phyloP scores from a whole-genome alignment of 2,113 vertebrate genomes.

The Zosterops japonicus region DNA sequence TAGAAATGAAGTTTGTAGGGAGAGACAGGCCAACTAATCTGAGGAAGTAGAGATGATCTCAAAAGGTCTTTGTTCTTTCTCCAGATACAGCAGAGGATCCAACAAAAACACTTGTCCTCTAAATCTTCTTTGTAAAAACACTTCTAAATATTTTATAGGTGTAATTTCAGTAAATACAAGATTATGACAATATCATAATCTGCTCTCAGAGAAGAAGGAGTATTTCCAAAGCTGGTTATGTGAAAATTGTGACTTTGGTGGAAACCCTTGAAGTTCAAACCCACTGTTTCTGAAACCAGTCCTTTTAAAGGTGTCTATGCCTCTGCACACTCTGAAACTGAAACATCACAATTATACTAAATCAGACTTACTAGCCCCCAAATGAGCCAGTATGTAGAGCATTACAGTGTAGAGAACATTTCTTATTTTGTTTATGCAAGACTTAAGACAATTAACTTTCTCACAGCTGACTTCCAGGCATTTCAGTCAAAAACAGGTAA shows the following conservation, averaged over 20 bases:
- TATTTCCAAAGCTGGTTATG: neutral
- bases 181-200: neutral
- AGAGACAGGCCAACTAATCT: neutral
- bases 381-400: neutral
- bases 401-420: neutral
- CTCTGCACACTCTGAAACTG: neutral
- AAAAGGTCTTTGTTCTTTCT: neutral
- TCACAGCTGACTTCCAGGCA: neutral
- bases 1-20: neutral
- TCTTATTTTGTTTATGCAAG: neutral
- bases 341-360: neutral
- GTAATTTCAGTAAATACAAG: neutral
- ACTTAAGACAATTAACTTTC: neutral
- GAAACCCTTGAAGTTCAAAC: neutral
- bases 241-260: neutral
- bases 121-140: neutral
- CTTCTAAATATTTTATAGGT: neutral
- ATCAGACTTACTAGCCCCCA: neutral
- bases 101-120: neutral
- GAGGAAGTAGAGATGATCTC: neutral
- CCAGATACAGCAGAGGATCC: neutral
- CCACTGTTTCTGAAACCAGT: neutral
- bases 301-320: neutral
- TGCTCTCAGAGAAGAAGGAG: neutral
- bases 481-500: neutral